Percentiles rank a stretch among this genome's conserved stretches.
These are phyloP conservation scores for Phyto melanocephala DNA, from an alignment of 2,888 invertebrate genomes.

Conservation along the genomic window DNA sequence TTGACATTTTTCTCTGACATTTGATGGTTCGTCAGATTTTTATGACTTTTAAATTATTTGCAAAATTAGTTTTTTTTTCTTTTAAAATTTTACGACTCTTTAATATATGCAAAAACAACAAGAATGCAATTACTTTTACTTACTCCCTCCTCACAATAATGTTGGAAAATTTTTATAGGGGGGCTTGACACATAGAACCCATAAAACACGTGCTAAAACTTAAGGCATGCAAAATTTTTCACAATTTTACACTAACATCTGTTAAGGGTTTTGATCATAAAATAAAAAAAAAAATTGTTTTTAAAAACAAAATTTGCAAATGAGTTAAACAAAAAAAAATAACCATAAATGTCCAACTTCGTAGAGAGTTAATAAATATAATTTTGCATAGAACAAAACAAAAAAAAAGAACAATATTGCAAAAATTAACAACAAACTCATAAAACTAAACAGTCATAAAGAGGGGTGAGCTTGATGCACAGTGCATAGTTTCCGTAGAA, in stretches of 20 bases:
- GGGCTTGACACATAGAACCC: conserved; percentile 49
- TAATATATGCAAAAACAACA: conserved; percentile 64
- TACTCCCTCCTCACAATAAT: conserved; percentile 25
- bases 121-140: conserved; percentile 48
- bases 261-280: conserved; percentile 50
- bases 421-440: conserved; percentile 42
- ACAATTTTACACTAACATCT: conserved; percentile 51
- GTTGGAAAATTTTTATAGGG: conserved; percentile 45
- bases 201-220: conserved; percentile 61
- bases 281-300: conserved; percentile 28
- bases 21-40: conserved; percentile 36
- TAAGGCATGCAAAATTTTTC: conserved; percentile 52
- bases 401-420: conserved; percentile 26
- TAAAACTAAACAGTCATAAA: conserved; percentile 30
- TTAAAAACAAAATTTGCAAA: conserved; percentile 39
- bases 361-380: conserved; percentile 63
- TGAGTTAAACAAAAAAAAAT: conserved; percentile 49
- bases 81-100: conserved; percentile 63
- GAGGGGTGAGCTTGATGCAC: neutral
- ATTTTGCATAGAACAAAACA: conserved; percentile 47
- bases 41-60: conserved; percentile 60
- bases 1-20: conserved; percentile 17
- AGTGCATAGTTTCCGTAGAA: no score
- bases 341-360: conserved; percentile 62
- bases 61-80: conserved; percentile 58